A percentile compares a stretch with the other conserved stretches of the same genome.
Conservation (phyloP, 2,113 vertebrate genomes). For the Mustelus asterias region DNA sequence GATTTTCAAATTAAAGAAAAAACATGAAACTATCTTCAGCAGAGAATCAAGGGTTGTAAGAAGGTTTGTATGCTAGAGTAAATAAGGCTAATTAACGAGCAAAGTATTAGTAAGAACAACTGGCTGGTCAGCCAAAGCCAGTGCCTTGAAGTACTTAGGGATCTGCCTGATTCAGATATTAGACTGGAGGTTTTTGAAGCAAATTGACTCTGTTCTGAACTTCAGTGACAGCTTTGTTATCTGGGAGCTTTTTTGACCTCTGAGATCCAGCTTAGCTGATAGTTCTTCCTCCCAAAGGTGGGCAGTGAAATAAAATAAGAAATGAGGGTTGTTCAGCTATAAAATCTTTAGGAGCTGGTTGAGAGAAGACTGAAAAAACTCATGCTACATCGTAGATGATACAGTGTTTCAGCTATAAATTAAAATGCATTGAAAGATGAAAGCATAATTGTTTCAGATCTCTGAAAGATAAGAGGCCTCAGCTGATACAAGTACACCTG, state of each 20-base stretch:
- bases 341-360: background rate
- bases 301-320: background rate
- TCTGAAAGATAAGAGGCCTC: background rate
- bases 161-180: background rate
- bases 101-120: background rate
- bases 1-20: background rate
- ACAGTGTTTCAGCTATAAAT: background rate
- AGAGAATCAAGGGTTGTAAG: background rate
- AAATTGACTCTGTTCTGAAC: background rate
- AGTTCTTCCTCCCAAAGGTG: background rate
- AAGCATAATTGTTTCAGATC: background rate
- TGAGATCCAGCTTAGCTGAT: background rate
- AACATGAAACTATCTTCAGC: background rate
- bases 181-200: background rate
- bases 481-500: background rate
- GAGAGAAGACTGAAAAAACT: background rate
- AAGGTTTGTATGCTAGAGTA: background rate
- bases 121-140: background rate
- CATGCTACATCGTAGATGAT: background rate
- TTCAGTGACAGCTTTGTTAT: background rate
- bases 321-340: background rate
- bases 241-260: background rate
- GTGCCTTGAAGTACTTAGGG: background rate
- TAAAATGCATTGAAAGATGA: background rate
- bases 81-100: background rate